These are phyloP conservation scores for Lepidocyrtoides sp. DNA, from an alignment of 2,888 invertebrate species.

Conservation along the genomic window DNA sequence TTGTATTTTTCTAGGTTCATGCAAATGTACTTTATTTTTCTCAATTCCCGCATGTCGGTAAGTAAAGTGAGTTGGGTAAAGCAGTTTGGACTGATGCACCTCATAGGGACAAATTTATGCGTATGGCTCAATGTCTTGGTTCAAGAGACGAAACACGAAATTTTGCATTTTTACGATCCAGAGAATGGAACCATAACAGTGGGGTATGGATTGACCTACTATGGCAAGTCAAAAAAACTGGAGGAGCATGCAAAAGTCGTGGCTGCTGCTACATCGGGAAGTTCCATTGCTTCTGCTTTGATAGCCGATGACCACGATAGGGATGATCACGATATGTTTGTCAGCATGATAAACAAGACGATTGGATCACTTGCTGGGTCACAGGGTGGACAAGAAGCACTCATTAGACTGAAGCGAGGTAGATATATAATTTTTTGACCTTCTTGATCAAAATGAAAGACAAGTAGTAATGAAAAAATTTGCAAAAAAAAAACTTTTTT, in stretches of 20 bases:
- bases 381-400: constrained; percentile 4
- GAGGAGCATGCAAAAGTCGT: constrained; percentile 33
- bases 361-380: background rate
- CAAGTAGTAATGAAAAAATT: too few relatives aligned
- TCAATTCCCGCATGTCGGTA: constrained; percentile 89
- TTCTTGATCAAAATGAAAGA: too few relatives aligned
- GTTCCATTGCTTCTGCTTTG: constrained; percentile 33
- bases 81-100: constrained; percentile 98
- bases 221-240: too few relatives aligned
- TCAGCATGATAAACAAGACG: constrained; percentile 20
- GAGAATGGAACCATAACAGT: constrained; percentile 79
- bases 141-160: constrained; percentile 87
- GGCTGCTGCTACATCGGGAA: constrained; percentile 16
- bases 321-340: constrained; percentile 36
- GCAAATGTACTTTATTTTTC: constrained; percentile 99
- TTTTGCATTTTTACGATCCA: constrained; percentile 86
- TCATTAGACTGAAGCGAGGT: constrained; percentile 73
- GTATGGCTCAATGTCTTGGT: constrained; percentile 95
- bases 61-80: constrained; percentile 89
- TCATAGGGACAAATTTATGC: constrained; percentile 99
- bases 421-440: too few relatives aligned
- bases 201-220: too few relatives aligned
- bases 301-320: constrained; percentile 1
- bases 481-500: too few relatives aligned
- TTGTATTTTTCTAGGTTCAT: too few relatives aligned